A percentile compares a stretch with the other conserved stretches of the same genome.
These are phyloP conservation scores for Danionella cerebrum DNA, from an alignment of 2,113 vertebrate genomes.

Conservation along the genomic window DNA sequence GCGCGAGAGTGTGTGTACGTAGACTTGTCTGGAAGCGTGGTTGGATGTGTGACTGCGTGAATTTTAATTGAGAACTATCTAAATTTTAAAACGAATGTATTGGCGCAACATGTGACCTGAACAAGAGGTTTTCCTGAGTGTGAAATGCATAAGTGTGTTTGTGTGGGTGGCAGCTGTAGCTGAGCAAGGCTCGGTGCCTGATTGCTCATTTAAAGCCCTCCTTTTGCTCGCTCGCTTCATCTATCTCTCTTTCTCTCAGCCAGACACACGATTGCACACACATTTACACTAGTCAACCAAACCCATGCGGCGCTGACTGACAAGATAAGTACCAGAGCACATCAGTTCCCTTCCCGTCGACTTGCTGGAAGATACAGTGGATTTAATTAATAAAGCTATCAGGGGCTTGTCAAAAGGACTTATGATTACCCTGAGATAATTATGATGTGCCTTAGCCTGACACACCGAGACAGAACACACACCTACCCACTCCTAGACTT, in stretches of 20 bases:
- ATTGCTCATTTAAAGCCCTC: slow-evolving; percentile 37
- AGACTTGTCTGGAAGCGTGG: not conserved
- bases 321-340: not conserved
- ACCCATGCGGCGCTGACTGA: not conserved
- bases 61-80: not conserved
- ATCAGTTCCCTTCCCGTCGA: not conserved
- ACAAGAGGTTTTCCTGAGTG: slow-evolving; percentile 7
- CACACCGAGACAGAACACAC: not conserved
- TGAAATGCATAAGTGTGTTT: slow-evolving; percentile 19
- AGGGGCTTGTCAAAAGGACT: not conserved
- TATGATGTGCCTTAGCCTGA: slow-evolving; percentile 7
- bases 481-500: not conserved
- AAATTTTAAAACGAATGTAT: not conserved
- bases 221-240: slow-evolving; percentile 1
- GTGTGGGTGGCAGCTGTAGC: slow-evolving; percentile 41
- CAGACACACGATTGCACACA: not conserved
- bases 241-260: not conserved
- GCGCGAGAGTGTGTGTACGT: not conserved
- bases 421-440: not conserved
- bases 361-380: not conserved
- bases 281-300: not conserved
- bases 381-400: slow-evolving; percentile 5
- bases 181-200: slow-evolving; percentile 24
- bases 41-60: not conserved
- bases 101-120: not conserved